Base-by-base conservation (phyloP, 2,888 invertebrate species). In the Euphydryas editha region DNA sequence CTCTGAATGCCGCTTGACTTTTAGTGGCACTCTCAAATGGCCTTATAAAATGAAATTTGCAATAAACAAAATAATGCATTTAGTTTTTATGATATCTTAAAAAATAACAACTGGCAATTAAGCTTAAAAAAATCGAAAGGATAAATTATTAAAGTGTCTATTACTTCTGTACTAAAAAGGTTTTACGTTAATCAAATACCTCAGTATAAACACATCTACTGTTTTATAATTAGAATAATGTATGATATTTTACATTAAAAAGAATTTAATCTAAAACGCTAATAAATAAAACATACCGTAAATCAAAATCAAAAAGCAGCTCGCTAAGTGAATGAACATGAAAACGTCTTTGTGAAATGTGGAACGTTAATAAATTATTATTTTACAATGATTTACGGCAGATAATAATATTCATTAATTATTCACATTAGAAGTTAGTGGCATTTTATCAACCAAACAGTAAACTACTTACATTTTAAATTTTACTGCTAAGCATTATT, bases 21-120 rank as follows among this genome's bases (percentile, higher is more conserved):
- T 49, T 68, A 63, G 69, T 63, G 62, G 62, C 57, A 66, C 66
- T 39, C 37, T 65, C 42, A 39, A 67, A 67, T 56, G 62, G 54
- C 69, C 68, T 70, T 67, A 65, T 61, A 61, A 61, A 60, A 47
- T 36, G 54, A 54, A 70, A 70, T 58, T 59, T 68, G 65, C 44
- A 61, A 66, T 60, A 58, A 62, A 62, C 67, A 82, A 78, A 10
- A 54, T 10, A 30, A 36, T 7, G 7, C 15, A 51, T 54, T 54
- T 17, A 54, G 17, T 8, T 36, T 54, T 30, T 54, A 54, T 10
- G 54, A 54, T 8, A 54, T 54, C 30, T 54, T 36, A 11, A 54
- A 54, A 36, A 17, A 42, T 57, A 42, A 42, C 37, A 57, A 24
- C 57, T 42, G 47, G 47, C 57, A 39, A 57, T 47, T 37, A 57